Base-by-base conservation (phyloP, 2,888 invertebrate species). In the Tachina lurida region DNA sequence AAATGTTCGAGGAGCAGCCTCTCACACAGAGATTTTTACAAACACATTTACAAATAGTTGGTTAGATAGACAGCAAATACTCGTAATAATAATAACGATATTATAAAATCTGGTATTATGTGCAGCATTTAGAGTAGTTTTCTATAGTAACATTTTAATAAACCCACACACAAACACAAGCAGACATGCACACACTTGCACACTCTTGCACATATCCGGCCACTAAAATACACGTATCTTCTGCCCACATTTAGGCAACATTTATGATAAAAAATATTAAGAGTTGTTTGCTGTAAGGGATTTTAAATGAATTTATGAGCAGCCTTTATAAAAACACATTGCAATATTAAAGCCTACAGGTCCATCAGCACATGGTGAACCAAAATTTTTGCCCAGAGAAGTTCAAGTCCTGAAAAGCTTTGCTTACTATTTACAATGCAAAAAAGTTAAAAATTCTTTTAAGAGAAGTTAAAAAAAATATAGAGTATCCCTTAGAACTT, bases 31-130 rank as follows among this genome's bases (percentile, higher is more conserved):
- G 22, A 70, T 49, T 19, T 17, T 7, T 8, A 41, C 31, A 0
- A 63, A 52, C 15, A 67, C 31, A 43, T 1, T 13, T 10, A 31
- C 60, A 75, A 70, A 56, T 54, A 31, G 22, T 78, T 22, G 60
- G 12, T 49, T 68, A 68, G 58, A 78, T 45, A 70, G 52, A 17
- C 19, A 79, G 49, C 43, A 56, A 67, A 67, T 60, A n/a, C n/a
- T n/a, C n/a, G n/a, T n/a, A 67, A 49, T 22, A 31, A 56, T 65
- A 67, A 73, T 77, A 68, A 62, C 60, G 45, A 67, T 74, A 67
- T 49, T 52, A 80, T 67, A 74, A 80, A 67, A 80, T 80, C 67
- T 52, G 52, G 67, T 68, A 74, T 67, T 74, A 80, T 68, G 45
- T 67, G 58, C 41, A 71, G 73, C 47, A 73, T n/a, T 47, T 73